Percentiles rank a stretch among this genome's conserved stretches.
Evolutionary conservation across 2,113 vertebrate genomes (phyloP).

Genomic region (Equus przewalskii): DNA sequence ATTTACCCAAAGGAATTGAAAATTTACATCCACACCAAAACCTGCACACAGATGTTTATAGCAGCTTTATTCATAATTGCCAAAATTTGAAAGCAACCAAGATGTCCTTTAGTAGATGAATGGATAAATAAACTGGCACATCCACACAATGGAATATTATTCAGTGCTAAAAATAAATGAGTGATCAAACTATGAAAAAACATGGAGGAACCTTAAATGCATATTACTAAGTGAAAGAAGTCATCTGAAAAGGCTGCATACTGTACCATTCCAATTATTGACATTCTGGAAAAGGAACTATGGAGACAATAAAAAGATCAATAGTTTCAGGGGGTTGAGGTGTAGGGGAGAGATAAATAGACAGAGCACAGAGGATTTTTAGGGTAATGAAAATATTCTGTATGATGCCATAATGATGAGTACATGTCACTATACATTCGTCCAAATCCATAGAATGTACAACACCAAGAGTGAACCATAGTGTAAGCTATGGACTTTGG

Average conservation of each 20-base stretch:
- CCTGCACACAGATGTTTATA: not conserved
- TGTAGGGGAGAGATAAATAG: not conserved
- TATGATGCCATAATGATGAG: not conserved
- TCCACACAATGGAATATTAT: not conserved
- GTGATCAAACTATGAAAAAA: not conserved
- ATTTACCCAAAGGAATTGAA: not conserved
- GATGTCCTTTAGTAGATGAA: not conserved
- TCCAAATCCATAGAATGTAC: not conserved
- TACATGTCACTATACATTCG: not conserved
- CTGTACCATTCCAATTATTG: not conserved
- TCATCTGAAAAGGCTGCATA: not conserved
- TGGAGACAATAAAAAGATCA: not conserved
- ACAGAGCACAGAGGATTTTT: not conserved
- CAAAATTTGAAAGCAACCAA: not conserved
- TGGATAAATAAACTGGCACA: not conserved
- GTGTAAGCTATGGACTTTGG: not conserved
- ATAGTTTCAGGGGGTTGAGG: not conserved
- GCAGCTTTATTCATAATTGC: not conserved
- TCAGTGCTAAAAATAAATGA: not conserved
- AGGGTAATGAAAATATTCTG: not conserved
- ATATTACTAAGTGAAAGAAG: not conserved
- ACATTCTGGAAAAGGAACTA: not conserved
- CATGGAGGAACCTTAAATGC: not conserved
- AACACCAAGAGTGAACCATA: not conserved
- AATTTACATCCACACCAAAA: not conserved